Evolutionary conservation across 2,113 vertebrate species (phyloP), one percentile per base, ranked within the genome.

Genomic region (Empidonax traillii): DNA sequence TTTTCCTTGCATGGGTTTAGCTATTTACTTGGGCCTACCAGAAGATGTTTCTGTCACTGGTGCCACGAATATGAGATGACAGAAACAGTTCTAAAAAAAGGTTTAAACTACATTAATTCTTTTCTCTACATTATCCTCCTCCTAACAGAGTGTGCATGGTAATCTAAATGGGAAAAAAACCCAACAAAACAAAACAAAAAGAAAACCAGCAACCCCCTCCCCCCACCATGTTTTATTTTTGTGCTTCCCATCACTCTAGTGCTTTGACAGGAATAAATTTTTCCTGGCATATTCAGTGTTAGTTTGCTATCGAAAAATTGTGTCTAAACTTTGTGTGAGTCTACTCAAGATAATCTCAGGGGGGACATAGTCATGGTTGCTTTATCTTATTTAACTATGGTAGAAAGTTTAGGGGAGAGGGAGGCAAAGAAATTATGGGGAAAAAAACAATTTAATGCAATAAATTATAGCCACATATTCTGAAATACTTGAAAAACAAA

Each of bases 1-100:
- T 92, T 93, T 93, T 90, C 37, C 58, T 94, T 71, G 53, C 72
- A 82, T 82, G 85, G 55, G 19, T 82, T 89, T 81, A 90, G 62
- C 76, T 49, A 73, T 46, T 73, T 59, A 39, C 77, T 91, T 81
- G 49, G 8, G 28, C 19, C 31, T 82, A 76, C 30, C 52, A 63
- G 71, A 96, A 90, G 56, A 49, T 78, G 83, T 77, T 95, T 61
- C 53, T 77, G 56, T 72, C 69, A 53, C 44, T 90, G 71, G 5
- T 86, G 56, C 53, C 44, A 43, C 76, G 27, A 93, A 80, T 75
- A 46, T 43, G 59, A 67, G 43, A 83, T 71, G 43, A 62, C 35
- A 90, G 77, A 80, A 69, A 67, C 30, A 66, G 46, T 80, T 71
- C 10, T 56, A 81, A 78, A 35, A 47, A 78, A 10, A 58, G 66